A percentile compares a stretch with the other conserved stretches of the same genome.
These are phyloP conservation scores for Lepisosteus osseus DNA, from an alignment of 2,113 vertebrate species.

Conservation along the genomic window DNA sequence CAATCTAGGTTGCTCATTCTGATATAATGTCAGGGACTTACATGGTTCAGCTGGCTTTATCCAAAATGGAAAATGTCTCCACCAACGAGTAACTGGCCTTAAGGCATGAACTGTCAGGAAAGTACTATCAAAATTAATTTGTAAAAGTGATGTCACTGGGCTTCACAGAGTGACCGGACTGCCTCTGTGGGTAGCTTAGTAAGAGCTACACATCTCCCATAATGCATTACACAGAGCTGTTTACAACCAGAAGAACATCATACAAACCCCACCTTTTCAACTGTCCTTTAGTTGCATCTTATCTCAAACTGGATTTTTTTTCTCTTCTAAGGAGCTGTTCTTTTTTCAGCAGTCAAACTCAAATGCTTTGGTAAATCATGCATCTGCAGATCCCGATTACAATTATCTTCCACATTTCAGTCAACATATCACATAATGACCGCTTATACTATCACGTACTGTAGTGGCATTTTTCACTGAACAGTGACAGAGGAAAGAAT, in stretches of 20 bases:
- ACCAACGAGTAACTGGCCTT: constrained; percentile 72
- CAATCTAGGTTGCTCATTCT: constrained; percentile 74
- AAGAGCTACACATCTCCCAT: constrained; percentile 65
- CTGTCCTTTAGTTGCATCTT: constrained; percentile 24
- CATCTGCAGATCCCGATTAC: no score
- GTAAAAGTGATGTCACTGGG: constrained; percentile 75
- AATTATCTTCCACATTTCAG: no score
- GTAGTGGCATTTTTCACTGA: no score
- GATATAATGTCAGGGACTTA: constrained; percentile 69
- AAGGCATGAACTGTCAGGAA: constrained; percentile 81
- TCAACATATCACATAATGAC: no score
- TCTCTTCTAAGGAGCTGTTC: not conserved
- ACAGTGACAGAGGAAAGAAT: no score
- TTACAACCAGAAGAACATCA: constrained; percentile 43
- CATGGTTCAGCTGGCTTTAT: constrained; percentile 87
- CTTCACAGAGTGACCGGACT: constrained; percentile 55
- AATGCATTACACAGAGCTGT: constrained; percentile 69
- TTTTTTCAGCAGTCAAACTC: no score
- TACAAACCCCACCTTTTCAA: constrained; percentile 22
- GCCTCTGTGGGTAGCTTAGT: constrained; percentile 65
- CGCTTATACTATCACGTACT: no score
- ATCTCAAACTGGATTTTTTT: constrained; percentile 20
- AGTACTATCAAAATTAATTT: constrained; percentile 90
- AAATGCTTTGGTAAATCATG: no score
- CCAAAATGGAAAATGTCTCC: constrained; percentile 62